phyloP scores from a whole-genome alignment of 2,113 vertebrate genomes.

The Coptodon rendalli region DNA sequence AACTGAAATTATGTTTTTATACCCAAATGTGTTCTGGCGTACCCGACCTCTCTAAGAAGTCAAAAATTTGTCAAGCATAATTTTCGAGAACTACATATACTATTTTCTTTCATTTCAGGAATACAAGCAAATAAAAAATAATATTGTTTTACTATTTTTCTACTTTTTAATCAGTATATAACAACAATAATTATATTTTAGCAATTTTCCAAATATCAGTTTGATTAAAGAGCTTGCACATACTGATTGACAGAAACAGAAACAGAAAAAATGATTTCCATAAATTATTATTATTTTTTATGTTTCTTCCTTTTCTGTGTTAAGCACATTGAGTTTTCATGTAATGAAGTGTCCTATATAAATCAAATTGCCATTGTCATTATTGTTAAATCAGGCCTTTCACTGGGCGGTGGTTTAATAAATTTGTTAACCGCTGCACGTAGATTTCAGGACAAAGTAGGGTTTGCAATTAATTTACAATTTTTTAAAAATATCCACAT shows the following conservation, averaged over 20 bases:
- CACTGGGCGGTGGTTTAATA: neutral
- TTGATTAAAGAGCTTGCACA: neutral
- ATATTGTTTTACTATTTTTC: neutral
- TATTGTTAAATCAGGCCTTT: neutral
- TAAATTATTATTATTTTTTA: neutral
- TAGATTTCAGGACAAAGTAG: neutral
- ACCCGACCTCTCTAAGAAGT: neutral
- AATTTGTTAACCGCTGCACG: neutral
- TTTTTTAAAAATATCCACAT: neutral
- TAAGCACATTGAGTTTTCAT: neutral
- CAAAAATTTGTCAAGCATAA: neutral
- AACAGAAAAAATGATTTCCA: neutral
- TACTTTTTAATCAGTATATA: neutral
- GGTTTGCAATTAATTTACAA: neutral
- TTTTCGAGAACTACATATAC: neutral
- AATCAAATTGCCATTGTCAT: neutral
- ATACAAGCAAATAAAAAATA: neutral
- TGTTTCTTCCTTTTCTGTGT: neutral
- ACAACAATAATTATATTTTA: neutral
- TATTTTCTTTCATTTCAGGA: neutral
- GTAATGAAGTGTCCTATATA: neutral
- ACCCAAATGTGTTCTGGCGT: neutral
- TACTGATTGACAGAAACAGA: neutral
- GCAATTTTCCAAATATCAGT: neutral
- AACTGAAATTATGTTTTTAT: neutral